Evolutionary conservation across 2,113 vertebrate genomes (phyloP), one percentile per base, ranked within the genome.

Genomic region (Sander lucioperca): DNA sequence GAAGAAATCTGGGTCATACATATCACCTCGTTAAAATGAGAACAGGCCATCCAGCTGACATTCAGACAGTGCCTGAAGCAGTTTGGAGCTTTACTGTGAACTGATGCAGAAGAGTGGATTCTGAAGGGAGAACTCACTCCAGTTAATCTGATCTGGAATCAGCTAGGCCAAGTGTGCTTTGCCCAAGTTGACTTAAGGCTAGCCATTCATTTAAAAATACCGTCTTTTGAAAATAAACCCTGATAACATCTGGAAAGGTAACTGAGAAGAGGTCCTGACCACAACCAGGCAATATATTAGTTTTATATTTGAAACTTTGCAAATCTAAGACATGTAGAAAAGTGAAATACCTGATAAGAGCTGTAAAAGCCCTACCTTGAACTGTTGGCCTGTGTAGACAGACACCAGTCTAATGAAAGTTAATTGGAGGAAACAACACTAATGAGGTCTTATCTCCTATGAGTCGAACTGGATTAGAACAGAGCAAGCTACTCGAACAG

Each of bases 41-140:
- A 87, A 90, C 86, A 68, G 85, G 82, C 89, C 80, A 87, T 89
- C 83, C 87, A 90, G 88, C 76, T 91, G 93, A 94, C 90, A 93
- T 93, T 94, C 90, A 91, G 92, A 92, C 86, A 78, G 53, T 1
- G 92, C 91, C 90, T 50, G 61, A 14, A 84, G 93, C 92, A 63
- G 58, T 72, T 85, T 87, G 87, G 74, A 83, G 89, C 88, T 79
- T 88, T 85, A 80, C 80, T 84, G 93, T 94, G 86, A 92, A 93
- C 78, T 91, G 88, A 93, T 89, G 92, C 90, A 91, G 90, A 92
- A 92, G 88, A 93, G 79, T 73, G 57, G 84, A 88, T 90, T 89
- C 86, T 90, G 79, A 85, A 77, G 79, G 79, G 82, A 91, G 77
- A 84, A 66, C 59, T 87, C 78, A 80, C 61, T 86, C 66, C 73